phyloP scores from a whole-genome alignment of 2,113 vertebrate genomes.

The Jacana jacana region DNA sequence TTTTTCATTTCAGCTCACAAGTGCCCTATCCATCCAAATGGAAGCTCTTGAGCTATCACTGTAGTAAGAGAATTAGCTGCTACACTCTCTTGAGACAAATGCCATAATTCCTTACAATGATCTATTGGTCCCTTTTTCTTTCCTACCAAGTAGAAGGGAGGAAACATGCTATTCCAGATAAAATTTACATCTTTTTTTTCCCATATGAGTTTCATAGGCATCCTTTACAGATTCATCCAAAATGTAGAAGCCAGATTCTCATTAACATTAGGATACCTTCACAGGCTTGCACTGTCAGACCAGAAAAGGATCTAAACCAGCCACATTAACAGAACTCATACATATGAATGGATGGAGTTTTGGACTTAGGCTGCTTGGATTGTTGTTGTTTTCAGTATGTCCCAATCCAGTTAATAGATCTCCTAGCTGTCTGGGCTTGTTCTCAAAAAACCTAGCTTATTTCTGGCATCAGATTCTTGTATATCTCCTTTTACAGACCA shows the following conservation, averaged over 20 bases:
- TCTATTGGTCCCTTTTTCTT: neutral
- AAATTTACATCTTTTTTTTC: neutral
- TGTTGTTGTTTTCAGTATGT: neutral
- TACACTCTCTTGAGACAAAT: neutral
- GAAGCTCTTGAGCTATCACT: neutral
- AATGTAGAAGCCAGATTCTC: neutral
- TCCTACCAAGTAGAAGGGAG: neutral
- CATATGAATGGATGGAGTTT: neutral
- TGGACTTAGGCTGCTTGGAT: neutral
- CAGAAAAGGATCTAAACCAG: neutral
- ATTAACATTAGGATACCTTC: neutral
- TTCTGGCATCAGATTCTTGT: neutral
- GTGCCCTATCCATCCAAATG: neutral
- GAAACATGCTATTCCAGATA: neutral
- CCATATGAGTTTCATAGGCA: neutral
- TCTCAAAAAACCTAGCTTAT: neutral
- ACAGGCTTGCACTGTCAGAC: neutral
- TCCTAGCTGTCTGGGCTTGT: neutral
- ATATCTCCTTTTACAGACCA: neutral
- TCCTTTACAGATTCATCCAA: neutral
- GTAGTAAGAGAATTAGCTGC: neutral
- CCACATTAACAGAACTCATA: neutral
- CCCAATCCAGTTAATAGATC: neutral
- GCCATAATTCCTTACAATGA: neutral
- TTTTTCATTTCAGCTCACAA: neutral